Base-by-base conservation (phyloP, 1,140 invertebrate genomes). In the Araneus ventricosus region DNA sequence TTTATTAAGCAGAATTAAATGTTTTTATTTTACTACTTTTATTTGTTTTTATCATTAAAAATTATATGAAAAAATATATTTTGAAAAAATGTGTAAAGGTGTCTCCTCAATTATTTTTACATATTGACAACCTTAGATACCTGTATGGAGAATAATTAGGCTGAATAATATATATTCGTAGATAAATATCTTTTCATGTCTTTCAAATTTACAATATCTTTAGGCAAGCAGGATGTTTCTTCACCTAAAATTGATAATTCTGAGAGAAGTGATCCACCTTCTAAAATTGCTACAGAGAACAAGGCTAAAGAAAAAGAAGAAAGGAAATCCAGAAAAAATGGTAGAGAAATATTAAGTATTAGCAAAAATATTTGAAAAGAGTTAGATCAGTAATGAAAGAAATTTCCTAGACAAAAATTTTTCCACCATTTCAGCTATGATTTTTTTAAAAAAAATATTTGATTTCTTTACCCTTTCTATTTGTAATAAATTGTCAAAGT, bases 231-330 rank as follows among this genome's bases (percentile, higher is more conserved):
- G 27, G 91, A 87, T 8, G 41, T 34, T 45, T 30, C 41, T 41
- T 45, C 82, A 2, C 82, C 91, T 4, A 75, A 41, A 63, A 75
- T 27, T 27, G 91, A 92, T 57, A n/a, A 6, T 52, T 4, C 59
- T 41, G 91, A 92, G 8, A 92, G 79, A 88, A n/a, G 24, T 75
- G 93, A 85, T n/a, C 4, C 27, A 82, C 17, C 63, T 41, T 39
- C 27, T 20, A 89, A 86, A 89, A 61, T 39, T 52, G 14, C 37
- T n/a, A 80, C 34, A 61, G 85, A 85, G 37, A 63, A 17, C 20
- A 90, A 86, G 41, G 22, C 8, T 27, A 90, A 87, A 86, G 70
- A 89, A 59, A 93, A 61, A 37, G 93, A 90, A 37, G 67, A 79
- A 17, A 86, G 82, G 20, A 90, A 90, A 90, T 52, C 82, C 5